Base-by-base conservation (phyloP, 2,888 invertebrate genomes). In the Silvanus unidentatus region DNA sequence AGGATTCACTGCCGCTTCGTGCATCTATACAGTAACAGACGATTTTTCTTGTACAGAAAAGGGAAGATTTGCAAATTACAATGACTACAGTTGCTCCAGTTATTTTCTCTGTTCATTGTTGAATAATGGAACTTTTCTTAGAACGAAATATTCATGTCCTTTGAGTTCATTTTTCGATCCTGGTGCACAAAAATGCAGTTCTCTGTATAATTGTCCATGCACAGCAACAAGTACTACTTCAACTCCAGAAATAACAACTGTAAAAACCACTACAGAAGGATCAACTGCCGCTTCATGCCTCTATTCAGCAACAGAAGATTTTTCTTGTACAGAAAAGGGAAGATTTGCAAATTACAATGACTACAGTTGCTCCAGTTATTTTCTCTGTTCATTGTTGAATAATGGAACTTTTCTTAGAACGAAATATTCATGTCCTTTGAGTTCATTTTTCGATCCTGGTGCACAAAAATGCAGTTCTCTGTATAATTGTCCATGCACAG, bases 141-240 rank as follows among this genome's bases (percentile, higher is more conserved):
- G 68, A 47, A 72, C 71, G 38, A 46, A 60, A 2, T 75, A 75
- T 47, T 73, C 71, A 1, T 76, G 76, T 48, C 74, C 75, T 0
- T 53, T 61, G 3, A 70, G 70, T 2, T 74, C 75, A 1, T 62
- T 71, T 1, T 76, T 76, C 49, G 73, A 62, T 60, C 75, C 75
- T 0, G 54, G 47, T 2, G 36, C 64, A n/a, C 49, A 44, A 10
- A 9, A 67, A n/a, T 76, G 76, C 53, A 74, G 75, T 2, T 57
- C 70, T 1, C 57, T 50, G 14, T 75, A 75, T 45, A 68, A 60
- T 9, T 75, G 75, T 59, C 54, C 66, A 22, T 52, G 22, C 8
- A 5, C 22, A 5, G 3, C 22, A 22, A 22, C 22, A 8, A 22
- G 22, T 22, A 22, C 8, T 22, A 45, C 42, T 11, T 6, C 30